Conservation (phyloP, 2,888 invertebrate genomes). For the Antitype chi region DNA sequence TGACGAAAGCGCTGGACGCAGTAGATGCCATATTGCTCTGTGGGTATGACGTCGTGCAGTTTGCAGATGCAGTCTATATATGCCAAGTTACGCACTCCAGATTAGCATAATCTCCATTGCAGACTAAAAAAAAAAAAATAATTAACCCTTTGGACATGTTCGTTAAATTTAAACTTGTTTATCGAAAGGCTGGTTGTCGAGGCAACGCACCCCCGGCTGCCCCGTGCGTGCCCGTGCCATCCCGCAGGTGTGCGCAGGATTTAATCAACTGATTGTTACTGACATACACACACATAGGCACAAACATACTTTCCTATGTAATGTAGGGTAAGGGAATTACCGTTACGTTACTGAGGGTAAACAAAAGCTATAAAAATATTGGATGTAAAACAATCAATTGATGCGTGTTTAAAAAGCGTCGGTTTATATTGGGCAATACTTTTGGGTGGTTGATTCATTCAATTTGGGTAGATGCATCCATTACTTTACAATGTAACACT, state of each 20-base stretch:
- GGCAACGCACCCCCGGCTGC: constrained; percentile 76
- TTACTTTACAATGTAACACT: background rate
- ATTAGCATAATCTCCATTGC: constrained; percentile 26
- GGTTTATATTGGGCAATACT: background rate
- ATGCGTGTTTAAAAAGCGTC: constrained; percentile 24
- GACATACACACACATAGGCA: constrained; percentile 65
- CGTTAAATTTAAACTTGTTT: constrained; percentile 81
- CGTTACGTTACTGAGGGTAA: constrained; percentile 63
- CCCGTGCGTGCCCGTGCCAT: constrained; percentile 68
- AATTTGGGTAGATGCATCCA: background rate
- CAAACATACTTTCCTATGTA: constrained; percentile 52
- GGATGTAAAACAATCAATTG: constrained; percentile 51
- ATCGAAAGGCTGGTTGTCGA: constrained; percentile 78
- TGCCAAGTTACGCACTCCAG: background rate
- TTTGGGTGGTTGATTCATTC: background rate
- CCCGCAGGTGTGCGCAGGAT: constrained; percentile 87
- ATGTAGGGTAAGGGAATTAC: constrained; percentile 61
- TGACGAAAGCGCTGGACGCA: no score
- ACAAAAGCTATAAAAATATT: constrained; percentile 56
- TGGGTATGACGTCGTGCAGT: no score
- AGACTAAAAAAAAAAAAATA: constrained; percentile 5
- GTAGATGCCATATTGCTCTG: no score
- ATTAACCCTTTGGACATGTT: constrained; percentile 60
- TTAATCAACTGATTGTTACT: constrained; percentile 88
- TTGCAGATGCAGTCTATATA: constrained; percentile 10